phyloP scores from a whole-genome alignment of 1,140 invertebrate species.

The Tetragnatha versicolor region DNA sequence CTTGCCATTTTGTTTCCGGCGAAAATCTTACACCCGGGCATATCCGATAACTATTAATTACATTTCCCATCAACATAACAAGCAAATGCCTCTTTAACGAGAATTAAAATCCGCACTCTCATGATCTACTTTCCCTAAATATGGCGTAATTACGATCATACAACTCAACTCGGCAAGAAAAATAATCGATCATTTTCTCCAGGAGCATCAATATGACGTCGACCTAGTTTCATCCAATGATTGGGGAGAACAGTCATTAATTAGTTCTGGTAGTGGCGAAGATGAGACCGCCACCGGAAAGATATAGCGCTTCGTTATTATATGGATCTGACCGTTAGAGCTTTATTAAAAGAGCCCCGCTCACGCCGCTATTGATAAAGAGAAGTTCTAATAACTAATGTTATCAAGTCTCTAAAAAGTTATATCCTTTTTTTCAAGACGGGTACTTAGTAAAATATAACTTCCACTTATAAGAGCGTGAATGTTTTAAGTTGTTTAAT shows the following conservation, averaged over 20 bases:
- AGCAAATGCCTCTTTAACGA: not conserved
- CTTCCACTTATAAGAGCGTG: too few relatives aligned
- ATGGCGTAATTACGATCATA: conserved; percentile 21
- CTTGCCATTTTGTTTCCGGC: too few relatives aligned
- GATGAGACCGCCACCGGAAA: conserved; percentile 8
- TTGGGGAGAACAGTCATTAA: conserved; percentile 35
- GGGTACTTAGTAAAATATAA: too few relatives aligned
- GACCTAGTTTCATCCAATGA: conserved; percentile 24
- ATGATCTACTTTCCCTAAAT: conserved; percentile 29
- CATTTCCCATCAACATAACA: conserved; percentile 21
- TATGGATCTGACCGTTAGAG: not conserved
- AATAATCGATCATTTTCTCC: conserved; percentile 35
- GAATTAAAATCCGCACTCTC: conserved; percentile 10
- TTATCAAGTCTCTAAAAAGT: too few relatives aligned
- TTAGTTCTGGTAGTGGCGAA: conserved; percentile 17
- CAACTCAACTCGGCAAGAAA: conserved; percentile 30
- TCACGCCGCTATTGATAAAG: too few relatives aligned
- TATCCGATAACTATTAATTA: conserved; percentile 27
- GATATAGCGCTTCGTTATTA: conserved; percentile 16
- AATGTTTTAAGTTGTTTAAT: too few relatives aligned
- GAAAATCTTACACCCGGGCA: too few relatives aligned
- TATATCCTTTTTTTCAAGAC: too few relatives aligned
- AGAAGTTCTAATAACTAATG: too few relatives aligned
- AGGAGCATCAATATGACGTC: conserved; percentile 36
- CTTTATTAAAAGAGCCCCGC: not conserved